These are phyloP conservation scores for Parazoanthus atlanticus DNA, from an alignment of 92 coral and sea anemone genomes.

Conservation along the genomic window DNA sequence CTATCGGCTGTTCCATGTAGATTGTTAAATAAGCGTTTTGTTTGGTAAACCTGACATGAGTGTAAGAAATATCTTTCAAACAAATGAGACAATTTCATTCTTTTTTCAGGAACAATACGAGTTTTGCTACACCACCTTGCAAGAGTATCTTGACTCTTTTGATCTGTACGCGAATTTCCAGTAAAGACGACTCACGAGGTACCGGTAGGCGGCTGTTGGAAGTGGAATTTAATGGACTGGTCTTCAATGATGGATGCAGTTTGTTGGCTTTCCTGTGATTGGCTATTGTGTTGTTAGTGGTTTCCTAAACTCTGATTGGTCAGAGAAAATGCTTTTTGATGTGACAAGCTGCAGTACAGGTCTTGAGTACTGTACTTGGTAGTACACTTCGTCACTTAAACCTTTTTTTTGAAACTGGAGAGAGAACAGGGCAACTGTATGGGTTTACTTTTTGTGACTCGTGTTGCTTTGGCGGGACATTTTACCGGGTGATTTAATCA, in stretches of 20 bases:
- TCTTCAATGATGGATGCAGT: not conserved
- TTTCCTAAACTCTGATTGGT: not conserved
- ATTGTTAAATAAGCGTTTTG: too few species aligned
- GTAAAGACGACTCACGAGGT: not conserved
- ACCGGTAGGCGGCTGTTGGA: not conserved
- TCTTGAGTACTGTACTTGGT: too few species aligned
- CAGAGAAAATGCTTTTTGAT: not conserved
- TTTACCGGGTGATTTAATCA: too few species aligned
- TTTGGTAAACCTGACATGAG: too few species aligned
- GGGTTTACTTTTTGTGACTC: too few species aligned
- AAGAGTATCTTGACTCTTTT: slow-evolving; percentile 88
- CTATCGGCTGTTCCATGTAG: too few species aligned
- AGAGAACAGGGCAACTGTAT: too few species aligned
- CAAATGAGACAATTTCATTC: not conserved
- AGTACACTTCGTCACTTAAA: too few species aligned
- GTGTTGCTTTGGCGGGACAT: too few species aligned
- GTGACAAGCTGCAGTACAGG: not conserved
- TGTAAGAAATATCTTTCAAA: not conserved
- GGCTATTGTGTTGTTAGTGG: not conserved
- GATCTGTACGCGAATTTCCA: slow-evolving; percentile 86
- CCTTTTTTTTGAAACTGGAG: too few species aligned
- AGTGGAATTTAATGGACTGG: not conserved
- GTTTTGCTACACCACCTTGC: slow-evolving; percentile 86
- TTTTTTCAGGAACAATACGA: slow-evolving; percentile 86
- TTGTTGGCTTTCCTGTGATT: not conserved